Base-by-base conservation (phyloP, 1,140 invertebrate species). In the Hylyphantes graminicola region DNA sequence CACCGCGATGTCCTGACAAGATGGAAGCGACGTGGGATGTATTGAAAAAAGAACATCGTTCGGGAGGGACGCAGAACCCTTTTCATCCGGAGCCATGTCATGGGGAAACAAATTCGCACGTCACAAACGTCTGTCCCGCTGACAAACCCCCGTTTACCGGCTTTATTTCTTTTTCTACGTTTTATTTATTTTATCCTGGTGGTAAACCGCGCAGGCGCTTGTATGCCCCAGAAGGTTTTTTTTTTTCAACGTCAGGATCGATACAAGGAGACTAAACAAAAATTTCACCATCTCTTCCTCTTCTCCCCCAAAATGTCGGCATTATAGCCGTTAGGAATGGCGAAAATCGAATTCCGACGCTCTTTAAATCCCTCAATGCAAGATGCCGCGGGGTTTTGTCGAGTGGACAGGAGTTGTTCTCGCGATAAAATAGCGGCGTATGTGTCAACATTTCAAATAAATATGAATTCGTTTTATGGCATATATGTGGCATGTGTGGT, bases 101-200 rank as follows among this genome's bases (percentile, higher is more conserved):
- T 55, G 64, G 35, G 57, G 57, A 76, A 76, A 76, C 55, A 76
- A 76, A 76, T 76, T 76, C 55, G 61, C n/a, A 35, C 74, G 57
- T 76, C 74, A 76, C n/a, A 63, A 59, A 55, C 74, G 74, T 76
- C 74, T 63, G 74, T 51, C 21, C 57, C 35, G 57, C 15, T 76
- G 74, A 76, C 74, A 76, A 63, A 59, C 55, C 72, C 59, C 53
- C 48, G 55, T 59, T 70, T 70, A 51, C 35, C 19, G 68, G 68
- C 54, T 59, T 59, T n/a, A 12, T 7, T 59, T 59, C n/a, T 59
- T 59, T 59, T 59, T 59, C 57, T 57, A 17, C 64, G 17, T 67
- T 6, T 15, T 50, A 10, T 51, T 50, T 15, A 12, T 15, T 35
- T 15, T 50, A 51, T 50, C 48, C 48, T 13, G 9, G 13, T 50